Conservation (phyloP, 1,140 invertebrate genomes). For the Drosophila jambulina region DNA sequence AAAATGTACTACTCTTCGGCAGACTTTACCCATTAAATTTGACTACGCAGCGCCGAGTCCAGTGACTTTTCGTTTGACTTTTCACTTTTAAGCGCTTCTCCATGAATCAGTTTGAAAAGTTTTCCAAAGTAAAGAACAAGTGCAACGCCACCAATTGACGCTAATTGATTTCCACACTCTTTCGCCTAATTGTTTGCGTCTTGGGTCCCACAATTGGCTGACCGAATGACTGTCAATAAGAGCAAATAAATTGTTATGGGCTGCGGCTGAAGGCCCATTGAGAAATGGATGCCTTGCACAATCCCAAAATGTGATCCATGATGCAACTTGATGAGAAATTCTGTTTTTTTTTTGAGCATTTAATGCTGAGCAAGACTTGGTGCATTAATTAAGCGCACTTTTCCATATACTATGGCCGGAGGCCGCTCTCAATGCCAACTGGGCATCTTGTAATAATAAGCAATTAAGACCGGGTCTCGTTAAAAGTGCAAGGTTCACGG, state of each 20-base stretch:
- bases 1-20: conserved; percentile 13
- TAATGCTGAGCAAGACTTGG: not conserved
- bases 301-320: conserved; percentile 14
- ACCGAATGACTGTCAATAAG: conserved; percentile 48
- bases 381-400: conserved; percentile 21
- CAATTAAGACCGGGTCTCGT: conserved; percentile 43
- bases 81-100: conserved; percentile 16
- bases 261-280: conserved; percentile 7
- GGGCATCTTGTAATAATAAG: conserved; percentile 28
- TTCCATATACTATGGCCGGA: not conserved
- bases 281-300: conserved; percentile 37
- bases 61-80: conserved; percentile 73
- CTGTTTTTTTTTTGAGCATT: not conserved
- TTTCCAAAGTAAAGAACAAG: conserved; percentile 37
- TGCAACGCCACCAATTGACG: conserved; percentile 62
- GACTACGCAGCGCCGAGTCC: conserved; percentile 29
- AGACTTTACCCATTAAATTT: conserved; percentile 40
- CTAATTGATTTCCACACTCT: conserved; percentile 77
- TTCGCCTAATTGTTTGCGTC: conserved; percentile 35
- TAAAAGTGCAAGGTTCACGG: conserved; percentile 34
- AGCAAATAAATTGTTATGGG: conserved; percentile 34
- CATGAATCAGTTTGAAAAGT: conserved; percentile 24
- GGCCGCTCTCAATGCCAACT: conserved; percentile 11
- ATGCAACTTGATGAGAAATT: conserved; percentile 10
- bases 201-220: conserved; percentile 34